phyloP scores from a whole-genome alignment of 1,140 invertebrate genomes.

The Mactra quadrangularis region DNA sequence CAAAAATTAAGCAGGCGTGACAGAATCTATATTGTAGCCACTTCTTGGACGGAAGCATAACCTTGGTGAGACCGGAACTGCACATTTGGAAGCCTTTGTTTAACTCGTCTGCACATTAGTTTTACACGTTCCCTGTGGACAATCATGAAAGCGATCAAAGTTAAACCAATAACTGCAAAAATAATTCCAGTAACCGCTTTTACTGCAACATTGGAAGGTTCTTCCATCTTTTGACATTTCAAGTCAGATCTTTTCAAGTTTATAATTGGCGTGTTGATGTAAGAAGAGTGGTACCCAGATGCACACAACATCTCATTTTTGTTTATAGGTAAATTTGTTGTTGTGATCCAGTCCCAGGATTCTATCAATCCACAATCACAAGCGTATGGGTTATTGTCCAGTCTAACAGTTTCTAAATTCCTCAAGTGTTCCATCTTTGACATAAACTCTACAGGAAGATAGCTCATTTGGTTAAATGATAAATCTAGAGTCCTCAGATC shows the following conservation, averaged over 20 bases:
- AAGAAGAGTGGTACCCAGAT: conserved; percentile 39
- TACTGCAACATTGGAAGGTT: conserved; percentile 16
- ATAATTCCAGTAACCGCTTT: conserved; percentile 42
- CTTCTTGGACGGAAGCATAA: conserved; percentile 43
- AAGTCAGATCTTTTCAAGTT: conserved; percentile 7
- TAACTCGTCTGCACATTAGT: conserved; percentile 10
- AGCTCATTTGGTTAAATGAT: conserved; percentile 45
- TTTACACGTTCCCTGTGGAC: conserved; percentile 26
- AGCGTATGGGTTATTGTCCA: conserved; percentile 52
- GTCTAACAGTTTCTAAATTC: conserved; percentile 5
- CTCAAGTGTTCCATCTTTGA: conserved; percentile 8
- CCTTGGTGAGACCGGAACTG: conserved; percentile 42
- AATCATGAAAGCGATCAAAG: conserved; percentile 24
- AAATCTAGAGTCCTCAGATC: conserved; percentile 37
- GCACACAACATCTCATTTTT: conserved; percentile 34
- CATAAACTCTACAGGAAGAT: conserved; percentile 29
- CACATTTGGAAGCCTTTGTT: conserved; percentile 30
- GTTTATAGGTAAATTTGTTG: conserved; percentile 32
- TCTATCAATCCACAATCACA: conserved; percentile 55
- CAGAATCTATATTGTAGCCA: conserved; percentile 22
- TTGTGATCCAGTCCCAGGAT: conserved; percentile 55
- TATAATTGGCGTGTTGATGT: conserved; percentile 16
- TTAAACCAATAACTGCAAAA: conserved; percentile 33
- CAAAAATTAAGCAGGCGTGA: too few species aligned
- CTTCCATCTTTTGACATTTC: conserved; percentile 1